A percentile compares a stretch with the other conserved stretches of the same genome.
phyloP scores from a whole-genome alignment of 2,888 invertebrate species.

The Chrysomela aeneicollis region DNA sequence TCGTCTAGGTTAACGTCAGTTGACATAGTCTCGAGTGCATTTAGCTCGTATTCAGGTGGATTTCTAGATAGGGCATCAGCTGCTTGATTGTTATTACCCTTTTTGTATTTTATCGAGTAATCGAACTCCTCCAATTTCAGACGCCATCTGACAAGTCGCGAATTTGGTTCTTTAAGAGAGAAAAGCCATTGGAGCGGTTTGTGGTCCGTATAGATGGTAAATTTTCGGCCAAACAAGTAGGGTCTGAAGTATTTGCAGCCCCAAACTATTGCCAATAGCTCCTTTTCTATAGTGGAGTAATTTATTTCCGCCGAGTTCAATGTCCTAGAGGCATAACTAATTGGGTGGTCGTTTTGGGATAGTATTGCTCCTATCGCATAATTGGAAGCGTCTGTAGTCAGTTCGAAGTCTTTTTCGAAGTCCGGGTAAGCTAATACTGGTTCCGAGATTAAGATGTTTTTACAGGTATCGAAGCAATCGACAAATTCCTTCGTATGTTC shows the following conservation, averaged over 20 bases:
- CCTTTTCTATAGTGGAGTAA: constrained; percentile 18
- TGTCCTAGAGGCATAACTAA: constrained; percentile 20
- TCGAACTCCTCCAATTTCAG: too few species aligned
- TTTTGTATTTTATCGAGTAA: too few species aligned
- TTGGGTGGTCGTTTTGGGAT: constrained; percentile 20
- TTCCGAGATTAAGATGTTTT: too few species aligned
- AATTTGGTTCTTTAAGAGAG: too few species aligned
- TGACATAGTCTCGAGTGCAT: not conserved
- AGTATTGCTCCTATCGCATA: constrained; percentile 19
- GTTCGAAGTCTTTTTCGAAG: constrained; percentile 18
- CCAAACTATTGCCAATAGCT: constrained; percentile 17
- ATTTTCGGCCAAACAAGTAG: constrained; percentile 17
- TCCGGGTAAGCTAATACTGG: constrained; percentile 21
- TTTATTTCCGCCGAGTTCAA: constrained; percentile 17
- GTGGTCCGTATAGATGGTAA: constrained; percentile 35
- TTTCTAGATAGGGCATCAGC: constrained; percentile 30
- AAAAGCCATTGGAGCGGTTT: constrained; percentile 41
- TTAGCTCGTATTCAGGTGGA: too few species aligned
- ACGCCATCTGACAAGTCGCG: too few species aligned
- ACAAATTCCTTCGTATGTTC: constrained; percentile 8
- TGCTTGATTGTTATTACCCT: constrained; percentile 29
- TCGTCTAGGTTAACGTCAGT: too few species aligned
- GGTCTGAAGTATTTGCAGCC: constrained; percentile 15
- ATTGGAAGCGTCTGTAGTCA: constrained; percentile 25
- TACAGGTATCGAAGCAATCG: constrained; percentile 5